Evolutionary conservation across 1,140 invertebrate genomes (phyloP).

Genomic region (Pygmarrhopalites habei): DNA sequence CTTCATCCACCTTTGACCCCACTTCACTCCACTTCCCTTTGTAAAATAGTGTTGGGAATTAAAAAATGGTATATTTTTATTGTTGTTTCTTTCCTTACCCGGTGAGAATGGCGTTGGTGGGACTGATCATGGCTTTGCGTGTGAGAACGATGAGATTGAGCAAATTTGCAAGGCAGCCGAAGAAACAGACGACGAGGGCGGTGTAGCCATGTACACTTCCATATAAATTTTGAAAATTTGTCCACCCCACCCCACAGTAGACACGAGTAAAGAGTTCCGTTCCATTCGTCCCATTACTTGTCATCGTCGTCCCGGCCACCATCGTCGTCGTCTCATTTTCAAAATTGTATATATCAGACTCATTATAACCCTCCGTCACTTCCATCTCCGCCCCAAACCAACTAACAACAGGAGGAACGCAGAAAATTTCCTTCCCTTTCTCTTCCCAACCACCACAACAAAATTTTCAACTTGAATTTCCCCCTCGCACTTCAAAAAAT

Average conservation of each 20-base stretch:
- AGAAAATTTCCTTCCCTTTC: too few species aligned
- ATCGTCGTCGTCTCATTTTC: too few species aligned
- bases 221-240: slow-evolving; percentile 9
- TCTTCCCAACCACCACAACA: too few species aligned
- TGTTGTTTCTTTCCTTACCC: too few species aligned
- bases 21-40: too few species aligned
- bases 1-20: too few species aligned
- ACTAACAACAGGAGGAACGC: too few species aligned
- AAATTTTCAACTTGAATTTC: too few species aligned
- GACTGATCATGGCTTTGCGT: slow-evolving; percentile 53
- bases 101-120: slow-evolving; percentile 53
- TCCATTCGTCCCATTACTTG: neutral
- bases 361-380: neutral
- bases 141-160: slow-evolving; percentile 93
- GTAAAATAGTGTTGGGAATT: too few species aligned
- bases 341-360: too few species aligned
- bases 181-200: slow-evolving; percentile 72
- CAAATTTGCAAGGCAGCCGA: slow-evolving; percentile 85
- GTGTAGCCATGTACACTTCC: slow-evolving; percentile 60
- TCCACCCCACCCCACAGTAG: slow-evolving; percentile 20
- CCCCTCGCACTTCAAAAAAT: too few species aligned
- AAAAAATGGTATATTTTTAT: too few species aligned
- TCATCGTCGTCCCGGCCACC: neutral
- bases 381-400: neutral
- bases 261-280: neutral